A percentile compares a stretch with the other conserved stretches of the same genome.
These are phyloP conservation scores for Sprattus sprattus DNA, from an alignment of 2,113 vertebrate genomes.

Conservation along the genomic window DNA sequence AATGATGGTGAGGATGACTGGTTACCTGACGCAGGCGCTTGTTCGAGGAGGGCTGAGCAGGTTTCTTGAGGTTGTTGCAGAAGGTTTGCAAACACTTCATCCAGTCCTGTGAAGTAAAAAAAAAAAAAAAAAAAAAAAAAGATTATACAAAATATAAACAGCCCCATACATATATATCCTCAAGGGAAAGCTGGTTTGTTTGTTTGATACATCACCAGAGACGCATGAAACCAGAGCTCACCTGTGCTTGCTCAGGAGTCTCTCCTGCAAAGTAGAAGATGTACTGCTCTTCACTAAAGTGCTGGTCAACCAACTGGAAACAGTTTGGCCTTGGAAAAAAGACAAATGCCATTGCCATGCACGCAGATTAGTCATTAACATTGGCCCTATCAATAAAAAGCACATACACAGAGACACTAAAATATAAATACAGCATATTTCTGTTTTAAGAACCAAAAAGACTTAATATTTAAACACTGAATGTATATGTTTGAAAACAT, in stretches of 20 bases:
- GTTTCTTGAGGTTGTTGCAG: slow-evolving; percentile 92
- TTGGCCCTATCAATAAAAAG: background rate
- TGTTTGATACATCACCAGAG: background rate
- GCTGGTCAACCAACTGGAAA: slow-evolving; percentile 99
- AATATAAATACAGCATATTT: background rate
- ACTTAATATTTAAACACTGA: no score
- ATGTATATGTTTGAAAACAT: no score
- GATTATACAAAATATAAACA: background rate
- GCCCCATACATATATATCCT: background rate
- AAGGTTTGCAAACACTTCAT: slow-evolving; percentile 98
- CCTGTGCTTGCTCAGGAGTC: slow-evolving; percentile 89
- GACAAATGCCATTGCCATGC: background rate
- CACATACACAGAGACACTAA: background rate
- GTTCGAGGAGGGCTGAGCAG: slow-evolving; percentile 84
- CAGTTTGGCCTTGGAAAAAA: slow-evolving; percentile 86
- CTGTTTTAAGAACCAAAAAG: no score
- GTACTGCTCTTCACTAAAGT: slow-evolving; percentile 94
- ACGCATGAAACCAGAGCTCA: slow-evolving; percentile 55
- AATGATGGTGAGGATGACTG: background rate
- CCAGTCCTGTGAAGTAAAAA: slow-evolving; percentile 82
- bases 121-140: slow-evolving; percentile 29
- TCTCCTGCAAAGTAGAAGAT: slow-evolving; percentile 98
- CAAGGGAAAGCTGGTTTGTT: background rate
- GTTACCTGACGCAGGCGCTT: slow-evolving; percentile 94
- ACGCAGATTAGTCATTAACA: no score